Conservation (phyloP, 2,888 invertebrate genomes). For the Athalia rosae region DNA sequence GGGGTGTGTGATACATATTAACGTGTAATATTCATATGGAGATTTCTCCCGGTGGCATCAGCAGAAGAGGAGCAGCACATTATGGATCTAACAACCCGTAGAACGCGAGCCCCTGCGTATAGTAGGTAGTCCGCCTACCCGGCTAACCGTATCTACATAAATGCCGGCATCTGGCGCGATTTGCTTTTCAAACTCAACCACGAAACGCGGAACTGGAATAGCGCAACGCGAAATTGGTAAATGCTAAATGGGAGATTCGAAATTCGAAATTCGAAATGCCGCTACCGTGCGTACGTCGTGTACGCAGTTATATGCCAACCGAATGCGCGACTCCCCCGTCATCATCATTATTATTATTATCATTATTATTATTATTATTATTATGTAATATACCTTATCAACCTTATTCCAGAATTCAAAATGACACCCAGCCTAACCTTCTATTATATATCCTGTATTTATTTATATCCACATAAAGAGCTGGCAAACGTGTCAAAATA, state of each 20-base stretch:
- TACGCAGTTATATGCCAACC: neutral
- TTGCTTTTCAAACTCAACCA: constrained; percentile 43
- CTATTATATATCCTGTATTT: too few species aligned
- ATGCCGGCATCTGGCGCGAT: constrained; percentile 58
- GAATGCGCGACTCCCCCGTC: neutral
- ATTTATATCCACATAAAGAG: too few species aligned
- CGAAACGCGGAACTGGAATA: neutral
- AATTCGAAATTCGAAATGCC: constrained; percentile 24
- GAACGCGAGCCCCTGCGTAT: constrained; percentile 33
- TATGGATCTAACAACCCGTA: constrained; percentile 67
- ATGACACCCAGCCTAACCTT: too few species aligned
- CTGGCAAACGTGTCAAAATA: too few species aligned
- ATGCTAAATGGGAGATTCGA: constrained; percentile 7
- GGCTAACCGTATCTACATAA: constrained; percentile 66
- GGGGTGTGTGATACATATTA: constrained; percentile 62
- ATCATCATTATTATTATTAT: too few species aligned
- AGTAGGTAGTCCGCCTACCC: neutral
- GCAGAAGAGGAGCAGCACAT: constrained; percentile 57
- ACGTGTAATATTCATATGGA: constrained; percentile 68
- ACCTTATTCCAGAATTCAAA: too few species aligned
- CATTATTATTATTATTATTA: too few species aligned
- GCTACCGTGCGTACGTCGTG: neutral
- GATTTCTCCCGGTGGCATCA: constrained; percentile 54
- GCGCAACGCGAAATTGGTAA: too few species aligned
- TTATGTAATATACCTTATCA: too few species aligned